Evolutionary conservation across 2,888 invertebrate genomes (phyloP).

Genomic region (Mechanitis messenoides): DNA sequence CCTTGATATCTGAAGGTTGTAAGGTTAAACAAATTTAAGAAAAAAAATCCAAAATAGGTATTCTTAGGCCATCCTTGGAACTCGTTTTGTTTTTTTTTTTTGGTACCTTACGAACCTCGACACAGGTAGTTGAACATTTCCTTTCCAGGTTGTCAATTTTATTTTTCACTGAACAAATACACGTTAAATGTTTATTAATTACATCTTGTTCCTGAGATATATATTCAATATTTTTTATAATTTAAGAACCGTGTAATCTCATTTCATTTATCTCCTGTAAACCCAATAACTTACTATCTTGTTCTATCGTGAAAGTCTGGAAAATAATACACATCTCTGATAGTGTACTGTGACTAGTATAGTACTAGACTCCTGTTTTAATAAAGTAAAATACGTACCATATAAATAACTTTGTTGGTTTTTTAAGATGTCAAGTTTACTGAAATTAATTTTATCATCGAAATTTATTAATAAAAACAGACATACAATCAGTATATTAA

Average conservation of each 20-base stretch:
- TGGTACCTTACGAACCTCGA: conserved; percentile 9
- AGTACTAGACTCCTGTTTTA: too few species aligned
- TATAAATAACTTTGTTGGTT: too few species aligned
- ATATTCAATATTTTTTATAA: conserved; percentile 11
- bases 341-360: too few species aligned
- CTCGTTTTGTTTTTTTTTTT: conserved; percentile 9
- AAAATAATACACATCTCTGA: conserved; percentile 4
- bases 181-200: conserved; percentile 9
- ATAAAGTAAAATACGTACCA: too few species aligned
- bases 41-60: conserved; percentile 3
- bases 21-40: conserved; percentile 9
- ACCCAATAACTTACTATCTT: conserved; percentile 7
- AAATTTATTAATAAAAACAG: too few species aligned
- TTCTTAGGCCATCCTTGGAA: conserved; percentile 3
- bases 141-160: conserved; percentile 8
- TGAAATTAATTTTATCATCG: too few species aligned
- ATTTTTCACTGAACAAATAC: conserved; percentile 8
- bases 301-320: conserved; percentile 2
- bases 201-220: conserved; percentile 8
- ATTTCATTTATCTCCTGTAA: conserved; percentile 11
- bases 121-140: conserved; percentile 4
- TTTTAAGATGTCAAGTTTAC: too few species aligned
- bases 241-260: conserved; percentile 4
- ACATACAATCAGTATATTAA: too few species aligned
- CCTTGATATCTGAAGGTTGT: conserved; percentile 8